A percentile compares a stretch with the other conserved stretches of the same genome.
phyloP scores from a whole-genome alignment of 2,797 vertebrate species.

The Sebastes hopkinsi region DNA sequence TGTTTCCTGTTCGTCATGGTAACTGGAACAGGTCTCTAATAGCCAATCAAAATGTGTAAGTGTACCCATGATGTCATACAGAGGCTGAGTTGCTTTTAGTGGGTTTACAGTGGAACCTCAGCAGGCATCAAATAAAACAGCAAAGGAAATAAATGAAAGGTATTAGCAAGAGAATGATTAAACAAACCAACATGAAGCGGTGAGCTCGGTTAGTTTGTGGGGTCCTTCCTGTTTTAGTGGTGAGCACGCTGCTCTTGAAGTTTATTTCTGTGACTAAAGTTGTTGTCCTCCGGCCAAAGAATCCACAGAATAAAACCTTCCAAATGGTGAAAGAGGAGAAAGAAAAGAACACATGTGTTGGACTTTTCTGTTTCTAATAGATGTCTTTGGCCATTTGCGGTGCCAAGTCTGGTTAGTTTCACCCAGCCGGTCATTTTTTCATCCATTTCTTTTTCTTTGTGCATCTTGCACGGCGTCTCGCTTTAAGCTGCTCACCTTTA shows the following conservation, averaged over 20 bases:
- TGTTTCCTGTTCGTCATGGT: constrained; percentile 1
- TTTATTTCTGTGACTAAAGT: constrained; percentile 61
- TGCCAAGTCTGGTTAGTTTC: constrained; percentile 66
- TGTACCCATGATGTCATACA: constrained; percentile 9
- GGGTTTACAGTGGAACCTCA: neutral
- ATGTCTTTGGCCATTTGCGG: constrained; percentile 45
- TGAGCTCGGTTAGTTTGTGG: neutral
- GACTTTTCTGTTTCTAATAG: constrained; percentile 48
- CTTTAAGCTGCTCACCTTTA: constrained; percentile 28
- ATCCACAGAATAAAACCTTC: constrained; percentile 22
- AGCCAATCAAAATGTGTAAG: neutral
- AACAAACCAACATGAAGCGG: neutral
- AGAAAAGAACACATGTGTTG: constrained; percentile 31
- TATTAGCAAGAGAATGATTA: constrained; percentile 11
- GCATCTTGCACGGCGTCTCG: constrained; percentile 1
- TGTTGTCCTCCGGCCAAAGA: constrained; percentile 33
- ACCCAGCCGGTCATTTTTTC: constrained; percentile 54
- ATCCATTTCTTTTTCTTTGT: constrained; percentile 11
- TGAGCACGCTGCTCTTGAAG: constrained; percentile 31
- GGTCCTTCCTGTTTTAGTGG: constrained; percentile 1
- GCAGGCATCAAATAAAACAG: constrained; percentile 11
- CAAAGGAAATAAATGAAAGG: neutral
- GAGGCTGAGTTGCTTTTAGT: neutral
- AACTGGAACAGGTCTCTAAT: neutral
- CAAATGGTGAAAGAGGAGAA: constrained; percentile 31